These are phyloP conservation scores for Glyphotaelius pellucidus DNA, from an alignment of 2,888 invertebrate species.

Conservation along the genomic window DNA sequence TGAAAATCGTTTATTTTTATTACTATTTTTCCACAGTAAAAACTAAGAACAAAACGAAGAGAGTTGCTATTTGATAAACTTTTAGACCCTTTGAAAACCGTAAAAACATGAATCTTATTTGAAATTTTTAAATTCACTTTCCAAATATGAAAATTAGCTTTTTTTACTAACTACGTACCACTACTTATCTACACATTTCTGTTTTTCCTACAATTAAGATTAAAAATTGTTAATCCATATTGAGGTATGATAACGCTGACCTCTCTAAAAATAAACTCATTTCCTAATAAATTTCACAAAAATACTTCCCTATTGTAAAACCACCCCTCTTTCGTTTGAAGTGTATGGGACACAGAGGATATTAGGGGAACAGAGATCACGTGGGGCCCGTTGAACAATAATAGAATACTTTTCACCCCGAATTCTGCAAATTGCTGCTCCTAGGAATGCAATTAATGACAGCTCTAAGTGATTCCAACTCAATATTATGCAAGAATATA, in stretches of 20 bases:
- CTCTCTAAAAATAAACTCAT: neutral
- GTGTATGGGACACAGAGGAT: neutral
- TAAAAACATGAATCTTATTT: no score
- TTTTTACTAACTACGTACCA: no score
- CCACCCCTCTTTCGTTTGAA: constrained; percentile 16
- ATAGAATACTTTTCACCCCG: constrained; percentile 41
- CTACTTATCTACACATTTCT: no score
- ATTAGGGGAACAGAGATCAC: constrained; percentile 41
- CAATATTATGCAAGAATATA: neutral
- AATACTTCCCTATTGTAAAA: neutral
- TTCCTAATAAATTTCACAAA: constrained; percentile 10
- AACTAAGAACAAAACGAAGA: no score
- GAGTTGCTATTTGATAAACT: no score
- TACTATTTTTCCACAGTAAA: no score
- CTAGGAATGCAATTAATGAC: constrained; percentile 34
- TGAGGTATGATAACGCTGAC: neutral
- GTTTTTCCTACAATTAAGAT: neutral
- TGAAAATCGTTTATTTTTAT: no score
- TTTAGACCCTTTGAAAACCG: no score
- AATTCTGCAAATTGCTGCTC: constrained; percentile 23
- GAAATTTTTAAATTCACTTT: no score
- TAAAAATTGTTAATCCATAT: neutral
- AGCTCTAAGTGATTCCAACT: neutral
- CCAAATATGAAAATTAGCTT: no score
- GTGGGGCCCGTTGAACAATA: constrained; percentile 18